Evolutionary conservation across 2,113 vertebrate species (phyloP), one percentile per base, ranked within the genome.

Genomic region (Catharus minimus): DNA sequence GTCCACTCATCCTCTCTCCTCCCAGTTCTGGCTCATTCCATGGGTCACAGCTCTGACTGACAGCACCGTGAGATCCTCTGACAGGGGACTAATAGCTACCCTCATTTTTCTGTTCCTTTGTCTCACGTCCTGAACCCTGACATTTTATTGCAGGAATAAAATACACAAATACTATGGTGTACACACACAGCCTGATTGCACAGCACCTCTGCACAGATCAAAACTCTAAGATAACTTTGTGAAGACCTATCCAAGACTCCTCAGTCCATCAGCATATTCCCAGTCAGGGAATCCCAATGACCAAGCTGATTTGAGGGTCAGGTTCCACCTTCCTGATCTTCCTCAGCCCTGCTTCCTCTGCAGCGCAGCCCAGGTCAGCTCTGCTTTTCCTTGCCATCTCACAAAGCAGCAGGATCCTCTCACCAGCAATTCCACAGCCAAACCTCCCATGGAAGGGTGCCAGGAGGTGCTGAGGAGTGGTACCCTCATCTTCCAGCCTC

Each of bases 141-240:
- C 5, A n/a, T 73, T 80, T 83, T 57, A 69, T 28, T 17, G 33
- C 27, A 69, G 60, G 41, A 80, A 28, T 41, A 65, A 65, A 47
- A 61, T 0, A 58, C 14, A 43, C 7, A 50, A 23, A 46, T 21
- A 49, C 28, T 52, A 0, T 5, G 33, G 10, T 24, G 12, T 3
- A 41, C 8, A n/a, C 36, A 21, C 33, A 58, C n/a, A 75, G 9
- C 22, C 7, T n/a, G 47, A 19, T 2, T 47, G n/a, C 13, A 61
- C 23, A 72, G 64, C 15, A 67, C 9, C 23, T 12, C 10, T 8
- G 19, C 30, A n/a, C 11, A 73, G 10, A 26, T 28, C 32, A 30
- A 60, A 24, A 39, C 27, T 71, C 79, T 27, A n/a, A 21, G 49
- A n/a, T 8, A 21, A 28, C 23, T 66, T 86, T 38, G 24, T 18